These are phyloP conservation scores for Agrotis ipsilon DNA, from an alignment of 2,888 invertebrate species.

Conservation along the genomic window DNA sequence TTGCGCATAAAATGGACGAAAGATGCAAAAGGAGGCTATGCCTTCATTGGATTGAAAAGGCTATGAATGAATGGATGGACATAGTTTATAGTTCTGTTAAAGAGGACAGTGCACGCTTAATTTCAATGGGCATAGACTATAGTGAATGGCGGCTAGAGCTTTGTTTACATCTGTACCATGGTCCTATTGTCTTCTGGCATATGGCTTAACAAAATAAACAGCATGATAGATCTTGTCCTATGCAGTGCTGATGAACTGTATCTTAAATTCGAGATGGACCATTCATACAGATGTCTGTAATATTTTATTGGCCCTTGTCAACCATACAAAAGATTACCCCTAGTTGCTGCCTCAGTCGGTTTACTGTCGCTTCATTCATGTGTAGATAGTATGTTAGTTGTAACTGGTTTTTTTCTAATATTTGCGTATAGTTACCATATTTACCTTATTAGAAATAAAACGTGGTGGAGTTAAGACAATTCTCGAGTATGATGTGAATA, in stretches of 20 bases:
- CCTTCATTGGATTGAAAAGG: slow-evolving; percentile 3
- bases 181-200: slow-evolving; percentile 23
- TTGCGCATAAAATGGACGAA: background rate
- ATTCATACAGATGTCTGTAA: no score
- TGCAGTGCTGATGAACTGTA: background rate
- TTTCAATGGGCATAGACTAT: slow-evolving; percentile 19
- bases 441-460: no score
- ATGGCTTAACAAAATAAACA: slow-evolving; percentile 19
- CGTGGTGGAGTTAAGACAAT: no score
- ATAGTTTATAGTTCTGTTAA: slow-evolving; percentile 14
- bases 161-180: slow-evolving; percentile 34
- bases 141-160: slow-evolving; percentile 23
- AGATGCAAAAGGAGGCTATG: background rate
- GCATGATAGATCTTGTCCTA: slow-evolving; percentile 1
- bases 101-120: slow-evolving; percentile 11
- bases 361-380: no score
- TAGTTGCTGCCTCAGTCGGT: no score
- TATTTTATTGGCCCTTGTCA: background rate
- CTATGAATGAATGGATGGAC: slow-evolving; percentile 14
- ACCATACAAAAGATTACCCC: background rate
- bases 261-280: no score
- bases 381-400: no score
- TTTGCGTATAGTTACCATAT: no score
- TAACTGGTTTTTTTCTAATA: no score
- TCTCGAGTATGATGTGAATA: no score